A percentile compares a stretch with the other conserved stretches of the same genome.
Conservation (phyloP, 2,113 vertebrate genomes). For the Podarcis cretensis region DNA sequence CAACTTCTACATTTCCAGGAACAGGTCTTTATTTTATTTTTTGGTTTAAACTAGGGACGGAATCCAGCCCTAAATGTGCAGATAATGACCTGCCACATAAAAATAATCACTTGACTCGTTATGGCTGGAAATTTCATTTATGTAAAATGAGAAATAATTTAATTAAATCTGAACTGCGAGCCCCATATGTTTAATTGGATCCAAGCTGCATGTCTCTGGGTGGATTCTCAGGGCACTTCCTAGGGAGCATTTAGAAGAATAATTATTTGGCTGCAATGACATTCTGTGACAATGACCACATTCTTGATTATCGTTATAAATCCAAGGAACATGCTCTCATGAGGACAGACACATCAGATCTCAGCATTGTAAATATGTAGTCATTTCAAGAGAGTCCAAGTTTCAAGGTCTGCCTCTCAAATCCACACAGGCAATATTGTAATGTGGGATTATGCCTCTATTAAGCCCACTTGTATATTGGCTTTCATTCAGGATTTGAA, state of each 20-base stretch:
- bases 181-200: slow-evolving; percentile 59
- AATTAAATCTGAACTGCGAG: slow-evolving; percentile 57
- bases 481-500: background rate
- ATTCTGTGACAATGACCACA: background rate
- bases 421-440: background rate
- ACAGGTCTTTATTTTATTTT: slow-evolving; percentile 21
- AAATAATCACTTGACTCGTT: slow-evolving; percentile 49
- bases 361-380: background rate
- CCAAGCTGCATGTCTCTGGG: slow-evolving; percentile 23
- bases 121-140: slow-evolving; percentile 54
- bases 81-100: slow-evolving; percentile 46
- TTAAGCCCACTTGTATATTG: background rate
- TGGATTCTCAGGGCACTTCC: slow-evolving; percentile 49
- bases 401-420: background rate
- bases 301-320: background rate
- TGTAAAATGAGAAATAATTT: slow-evolving; percentile 61
- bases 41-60: slow-evolving; percentile 40
- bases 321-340: background rate
- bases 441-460: background rate
- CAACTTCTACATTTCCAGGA: slow-evolving; percentile 46
- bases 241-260: slow-evolving; percentile 56
- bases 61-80: slow-evolving; percentile 16
- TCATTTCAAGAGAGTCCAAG: background rate
- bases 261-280: slow-evolving; percentile 39
- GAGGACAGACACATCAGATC: background rate